Percentiles rank a stretch among this genome's conserved stretches.
These are phyloP conservation scores for Neomorphus geoffroyi DNA, from an alignment of 2,797 vertebrate species.

Conservation along the genomic window DNA sequence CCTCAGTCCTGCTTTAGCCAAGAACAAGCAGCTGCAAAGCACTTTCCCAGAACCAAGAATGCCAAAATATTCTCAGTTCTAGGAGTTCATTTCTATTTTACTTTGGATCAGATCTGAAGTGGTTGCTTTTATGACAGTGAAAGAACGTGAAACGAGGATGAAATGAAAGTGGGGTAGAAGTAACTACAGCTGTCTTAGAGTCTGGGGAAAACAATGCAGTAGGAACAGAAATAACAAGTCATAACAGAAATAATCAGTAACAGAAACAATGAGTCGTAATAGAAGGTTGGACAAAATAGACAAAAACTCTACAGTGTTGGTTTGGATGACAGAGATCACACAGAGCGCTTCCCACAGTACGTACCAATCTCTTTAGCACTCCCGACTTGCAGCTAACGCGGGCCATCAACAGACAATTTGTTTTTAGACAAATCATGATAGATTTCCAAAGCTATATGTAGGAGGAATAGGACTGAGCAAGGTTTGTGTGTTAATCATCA, in stretches of 20 bases:
- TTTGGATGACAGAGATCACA: background rate
- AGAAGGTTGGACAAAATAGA: conserved; percentile 43
- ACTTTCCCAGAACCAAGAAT: background rate
- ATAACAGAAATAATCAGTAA: background rate
- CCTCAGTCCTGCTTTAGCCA: background rate
- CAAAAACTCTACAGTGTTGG: background rate
- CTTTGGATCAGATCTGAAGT: background rate
- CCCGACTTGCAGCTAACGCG: conserved; percentile 6
- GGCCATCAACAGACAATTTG: conserved; percentile 46
- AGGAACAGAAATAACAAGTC: background rate
- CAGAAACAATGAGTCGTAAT: background rate
- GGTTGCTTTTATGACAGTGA: background rate
- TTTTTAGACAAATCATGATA: conserved; percentile 31
- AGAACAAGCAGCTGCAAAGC: background rate
- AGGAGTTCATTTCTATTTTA: background rate
- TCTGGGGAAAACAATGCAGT: background rate
- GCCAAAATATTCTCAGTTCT: background rate
- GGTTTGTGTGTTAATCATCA: conserved; percentile 39
- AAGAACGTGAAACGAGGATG: background rate
- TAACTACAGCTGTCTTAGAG: background rate
- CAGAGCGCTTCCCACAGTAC: conserved; percentile 26
- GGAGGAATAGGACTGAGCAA: conserved; percentile 36
- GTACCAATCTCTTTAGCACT: background rate
- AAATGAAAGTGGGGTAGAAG: conserved; percentile 9
- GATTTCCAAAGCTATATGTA: conserved; percentile 30